phyloP scores from a whole-genome alignment of 2,113 vertebrate genomes.

The Apeltes quadracus region DNA sequence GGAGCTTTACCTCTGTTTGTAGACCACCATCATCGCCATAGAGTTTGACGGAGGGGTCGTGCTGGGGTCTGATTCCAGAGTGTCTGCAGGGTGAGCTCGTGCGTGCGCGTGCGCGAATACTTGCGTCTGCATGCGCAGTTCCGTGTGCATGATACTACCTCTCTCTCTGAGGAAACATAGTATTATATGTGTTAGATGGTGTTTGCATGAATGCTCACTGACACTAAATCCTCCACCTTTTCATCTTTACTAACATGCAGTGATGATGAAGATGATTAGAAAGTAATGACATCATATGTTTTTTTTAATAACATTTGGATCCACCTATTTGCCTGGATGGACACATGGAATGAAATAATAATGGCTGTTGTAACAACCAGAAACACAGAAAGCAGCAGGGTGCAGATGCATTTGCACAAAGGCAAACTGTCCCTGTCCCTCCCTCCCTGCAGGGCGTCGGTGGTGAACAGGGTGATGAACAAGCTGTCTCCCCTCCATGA shows the following conservation, averaged over 20 bases:
- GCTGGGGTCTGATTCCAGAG: slow-evolving; percentile 88
- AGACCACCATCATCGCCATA: slow-evolving; percentile 92
- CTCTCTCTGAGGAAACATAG: too few relatives aligned
- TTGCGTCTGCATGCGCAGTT: too few relatives aligned
- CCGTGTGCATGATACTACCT: background rate
- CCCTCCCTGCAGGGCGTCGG: slow-evolving; percentile 69
- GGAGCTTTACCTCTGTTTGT: background rate
- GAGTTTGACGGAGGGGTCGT: slow-evolving; percentile 87
- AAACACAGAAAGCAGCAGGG: background rate
- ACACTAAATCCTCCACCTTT: background rate
- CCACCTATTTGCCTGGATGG: too few relatives aligned
- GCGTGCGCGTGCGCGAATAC: background rate
- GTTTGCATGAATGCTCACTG: too few relatives aligned
- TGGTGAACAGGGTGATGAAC: slow-evolving; percentile 90
- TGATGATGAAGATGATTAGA: too few relatives aligned
- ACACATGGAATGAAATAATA: too few relatives aligned
- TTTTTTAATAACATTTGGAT: too few relatives aligned
- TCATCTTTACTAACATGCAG: background rate
- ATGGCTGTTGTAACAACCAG: too few relatives aligned
- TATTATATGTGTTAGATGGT: too few relatives aligned
- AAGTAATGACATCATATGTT: too few relatives aligned
- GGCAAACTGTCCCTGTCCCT: background rate
- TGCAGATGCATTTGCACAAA: background rate
- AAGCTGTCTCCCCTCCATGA: slow-evolving; percentile 86
- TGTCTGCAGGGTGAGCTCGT: slow-evolving; percentile 86